Conservation (phyloP, 2,888 invertebrate species). For the Lasioglossum marginatum region DNA sequence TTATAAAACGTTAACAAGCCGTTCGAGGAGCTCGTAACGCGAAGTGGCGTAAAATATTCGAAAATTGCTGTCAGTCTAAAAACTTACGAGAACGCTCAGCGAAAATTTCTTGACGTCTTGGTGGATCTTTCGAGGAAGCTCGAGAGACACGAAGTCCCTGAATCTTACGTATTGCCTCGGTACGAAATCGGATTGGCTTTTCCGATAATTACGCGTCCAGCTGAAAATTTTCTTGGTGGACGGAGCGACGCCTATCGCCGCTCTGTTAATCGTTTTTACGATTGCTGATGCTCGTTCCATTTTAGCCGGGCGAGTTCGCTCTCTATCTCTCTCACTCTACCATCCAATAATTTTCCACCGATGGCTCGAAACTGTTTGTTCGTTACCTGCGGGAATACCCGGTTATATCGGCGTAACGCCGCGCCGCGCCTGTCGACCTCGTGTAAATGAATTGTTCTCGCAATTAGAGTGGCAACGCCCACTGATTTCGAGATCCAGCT, state of each 20-base stretch:
- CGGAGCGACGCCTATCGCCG: neutral
- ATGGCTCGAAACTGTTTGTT: conserved; percentile 6
- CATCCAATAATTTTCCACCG: neutral
- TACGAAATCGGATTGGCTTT: conserved; percentile 17
- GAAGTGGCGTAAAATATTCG: neutral
- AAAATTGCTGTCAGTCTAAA: neutral
- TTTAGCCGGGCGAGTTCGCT: neutral
- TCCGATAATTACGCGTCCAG: conserved; percentile 22
- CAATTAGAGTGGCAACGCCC: conserved; percentile 34
- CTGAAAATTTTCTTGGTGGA: neutral
- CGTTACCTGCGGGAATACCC: neutral
- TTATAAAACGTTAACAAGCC: neutral
- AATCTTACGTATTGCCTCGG: neutral
- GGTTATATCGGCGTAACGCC: conserved; percentile 13
- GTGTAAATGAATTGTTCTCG: conserved; percentile 41
- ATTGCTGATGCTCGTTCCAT: neutral
- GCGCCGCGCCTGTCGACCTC: neutral
- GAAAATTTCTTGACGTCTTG: neutral
- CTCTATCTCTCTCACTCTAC: neutral
- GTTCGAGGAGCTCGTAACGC: neutral
- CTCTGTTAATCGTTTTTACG: conserved; percentile 1
- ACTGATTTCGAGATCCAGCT: conserved; percentile 22
- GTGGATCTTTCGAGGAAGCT: neutral
- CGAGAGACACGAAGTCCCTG: neutral
- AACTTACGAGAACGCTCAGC: neutral